Evolutionary conservation across 2,888 invertebrate genomes (phyloP).

Genomic region (Nephrotoma flavescens): DNA sequence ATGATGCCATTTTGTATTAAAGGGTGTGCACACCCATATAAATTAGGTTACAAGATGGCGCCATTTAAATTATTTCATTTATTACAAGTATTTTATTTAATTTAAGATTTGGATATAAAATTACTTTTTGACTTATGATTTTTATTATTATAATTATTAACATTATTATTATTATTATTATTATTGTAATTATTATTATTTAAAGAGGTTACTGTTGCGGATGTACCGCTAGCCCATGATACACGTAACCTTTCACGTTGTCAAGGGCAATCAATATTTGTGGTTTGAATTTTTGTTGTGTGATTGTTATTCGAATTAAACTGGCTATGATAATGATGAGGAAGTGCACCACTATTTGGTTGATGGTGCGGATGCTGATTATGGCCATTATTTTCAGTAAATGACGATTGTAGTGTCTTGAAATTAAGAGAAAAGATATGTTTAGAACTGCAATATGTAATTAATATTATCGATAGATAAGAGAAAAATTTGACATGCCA

Average conservation of each 20-base stretch:
- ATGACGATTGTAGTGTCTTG: conserved; percentile 18
- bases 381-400: conserved; percentile 16
- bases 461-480: background rate
- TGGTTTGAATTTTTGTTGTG: background rate
- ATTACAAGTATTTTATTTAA: background rate
- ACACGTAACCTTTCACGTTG: conserved; percentile 13
- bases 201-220: background rate
- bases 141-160: background rate
- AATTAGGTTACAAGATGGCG: background rate
- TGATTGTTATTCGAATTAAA: background rate
- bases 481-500: background rate
- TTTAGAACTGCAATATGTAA: background rate
- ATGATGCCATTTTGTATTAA: background rate
- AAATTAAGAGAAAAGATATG: background rate
- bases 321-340: background rate
- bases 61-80: background rate
- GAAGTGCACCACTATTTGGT: background rate
- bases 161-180: background rate
- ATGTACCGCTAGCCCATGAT: conserved; percentile 12
- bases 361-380: background rate
- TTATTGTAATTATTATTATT: conserved; percentile 7
- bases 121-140: background rate
- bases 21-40: background rate
- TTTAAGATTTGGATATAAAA: background rate
- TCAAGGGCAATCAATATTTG: conserved; percentile 13